Evolutionary conservation across 1,140 invertebrate species (phyloP), one percentile per base, ranked within the genome.

Genomic region (Pseudomyrmex pallidus): DNA sequence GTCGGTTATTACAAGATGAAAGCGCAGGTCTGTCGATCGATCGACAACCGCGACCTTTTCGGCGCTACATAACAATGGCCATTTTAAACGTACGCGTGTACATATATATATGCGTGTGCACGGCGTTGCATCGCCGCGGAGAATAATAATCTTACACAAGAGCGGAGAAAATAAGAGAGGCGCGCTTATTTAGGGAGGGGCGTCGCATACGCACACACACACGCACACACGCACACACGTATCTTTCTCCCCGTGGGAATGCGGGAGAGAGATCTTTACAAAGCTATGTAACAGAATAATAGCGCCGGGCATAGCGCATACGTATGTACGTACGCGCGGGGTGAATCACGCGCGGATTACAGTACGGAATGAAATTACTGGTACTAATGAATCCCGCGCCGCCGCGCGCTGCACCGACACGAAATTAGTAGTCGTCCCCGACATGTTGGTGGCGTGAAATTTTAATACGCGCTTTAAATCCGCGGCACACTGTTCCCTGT

Each of bases 91-190:
- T 57, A 50, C 64, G 15, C 56, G 9, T 82, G 68, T 62, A 61
- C 22, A 35, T 13, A 48, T 52, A 61, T 46, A 35, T 13, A 22
- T 12, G 44, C 56, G 74, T 66, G 59, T 68, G 61, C 70, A 25
- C 20, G 25, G 54, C 68, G 46, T 52, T 72, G 80, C 54, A 68
- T 83, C 70, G 73, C 57, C 67, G 67, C n/a, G 63, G 82, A 35
- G 35, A 54, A 85, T 85, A 85, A 84, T 85, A 76, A 84, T 85
- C 84, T 85, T 62, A 63, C 82, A 84, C 64, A 76, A 85, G 64
- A 83, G 50, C 56, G 56, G 84, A 63, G 84, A 84, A 85, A 85
- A 85, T 76, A 72, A 74, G 50, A 74, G 67, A 48, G 56, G 68
- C 72, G 68, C 72, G 62, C 72, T 77, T 77, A 74, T 85, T 68